Conservation (phyloP, 2,113 vertebrate species). For the Lucifuga dentata region DNA sequence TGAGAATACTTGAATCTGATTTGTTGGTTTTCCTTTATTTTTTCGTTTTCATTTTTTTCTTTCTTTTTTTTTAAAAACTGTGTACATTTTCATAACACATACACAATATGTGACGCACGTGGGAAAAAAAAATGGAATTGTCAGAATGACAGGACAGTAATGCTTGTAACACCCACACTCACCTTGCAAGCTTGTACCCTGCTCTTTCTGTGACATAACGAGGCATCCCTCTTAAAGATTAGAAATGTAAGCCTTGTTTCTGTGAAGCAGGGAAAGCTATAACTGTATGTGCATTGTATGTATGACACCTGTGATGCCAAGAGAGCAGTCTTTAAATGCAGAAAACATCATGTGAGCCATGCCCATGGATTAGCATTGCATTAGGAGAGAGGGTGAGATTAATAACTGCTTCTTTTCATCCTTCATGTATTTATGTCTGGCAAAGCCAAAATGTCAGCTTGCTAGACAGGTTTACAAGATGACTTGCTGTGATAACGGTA, state of each 20-base stretch:
- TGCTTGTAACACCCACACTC: neutral
- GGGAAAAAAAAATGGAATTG: no score
- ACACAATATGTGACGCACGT: no score
- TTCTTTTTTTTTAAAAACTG: no score
- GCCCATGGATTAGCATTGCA: neutral
- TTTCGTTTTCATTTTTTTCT: no score
- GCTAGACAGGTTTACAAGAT: constrained; percentile 31
- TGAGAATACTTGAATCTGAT: no score
- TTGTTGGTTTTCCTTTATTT: no score
- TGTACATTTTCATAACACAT: no score
- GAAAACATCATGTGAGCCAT: neutral
- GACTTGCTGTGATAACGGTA: constrained; percentile 41
- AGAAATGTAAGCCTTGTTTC: neutral
- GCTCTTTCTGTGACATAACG: neutral
- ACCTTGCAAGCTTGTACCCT: neutral
- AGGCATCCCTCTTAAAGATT: neutral
- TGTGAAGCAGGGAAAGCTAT: neutral
- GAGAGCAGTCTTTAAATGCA: constrained; percentile 28
- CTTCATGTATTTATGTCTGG: constrained; percentile 24
- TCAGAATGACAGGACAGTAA: neutral
- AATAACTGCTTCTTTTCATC: constrained; percentile 14
- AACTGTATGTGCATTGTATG: neutral
- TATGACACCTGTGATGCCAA: neutral
- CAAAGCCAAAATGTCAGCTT: constrained; percentile 44
- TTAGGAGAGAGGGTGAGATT: constrained; percentile 2